Base-by-base conservation (phyloP, 2,113 vertebrate genomes). In the Merops nubicus region DNA sequence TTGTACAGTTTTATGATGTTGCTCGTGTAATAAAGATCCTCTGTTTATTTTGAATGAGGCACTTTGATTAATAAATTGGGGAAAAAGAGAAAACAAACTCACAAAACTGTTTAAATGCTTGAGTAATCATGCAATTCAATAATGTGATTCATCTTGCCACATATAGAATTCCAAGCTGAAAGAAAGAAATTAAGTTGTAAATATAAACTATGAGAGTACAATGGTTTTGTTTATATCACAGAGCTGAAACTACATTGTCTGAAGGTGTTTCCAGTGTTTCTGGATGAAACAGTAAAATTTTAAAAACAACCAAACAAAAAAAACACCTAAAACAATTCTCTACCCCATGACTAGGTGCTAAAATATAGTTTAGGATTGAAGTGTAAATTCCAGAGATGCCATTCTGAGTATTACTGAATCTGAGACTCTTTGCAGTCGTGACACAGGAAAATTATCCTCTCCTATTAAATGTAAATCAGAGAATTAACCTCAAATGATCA, bases 101-200 rank as follows among this genome's bases (percentile, higher is more conserved):
- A 11, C 23, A 62, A 42, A 68, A 69, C n/a, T 57, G 21, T 70
- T 93, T 54, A 56, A 83, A 83, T 75, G n/a, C 31, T 54, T 94
- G 54, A 93, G 40, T 84, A 91, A 85, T 86, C 67, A n/a, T 56
- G 64, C 51, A 69, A 3, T 81, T 28, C 89, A 83, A 47, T 87
- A 45, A 40, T 33, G 6, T 47, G 38, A 63, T 59, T 67, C 34
- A 81, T 96, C 29, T 62, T 63, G 60, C 36, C 60, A 38, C 15
- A 18, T 42, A 12, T 20, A 40, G 60, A 38, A 77, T 38, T 85
- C 21, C 47, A 76, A 84, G 51, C 15, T 91, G 56, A 92, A 79
- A 88, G 43, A 77, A 75, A 91, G 43, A 77, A 76, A 91, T 59
- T 8, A 76, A 68, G 34, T 51, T 63, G 13, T 53, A 92, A 94